Base-by-base conservation (phyloP, 2,888 invertebrate species). In the Machimus atricapillus region DNA sequence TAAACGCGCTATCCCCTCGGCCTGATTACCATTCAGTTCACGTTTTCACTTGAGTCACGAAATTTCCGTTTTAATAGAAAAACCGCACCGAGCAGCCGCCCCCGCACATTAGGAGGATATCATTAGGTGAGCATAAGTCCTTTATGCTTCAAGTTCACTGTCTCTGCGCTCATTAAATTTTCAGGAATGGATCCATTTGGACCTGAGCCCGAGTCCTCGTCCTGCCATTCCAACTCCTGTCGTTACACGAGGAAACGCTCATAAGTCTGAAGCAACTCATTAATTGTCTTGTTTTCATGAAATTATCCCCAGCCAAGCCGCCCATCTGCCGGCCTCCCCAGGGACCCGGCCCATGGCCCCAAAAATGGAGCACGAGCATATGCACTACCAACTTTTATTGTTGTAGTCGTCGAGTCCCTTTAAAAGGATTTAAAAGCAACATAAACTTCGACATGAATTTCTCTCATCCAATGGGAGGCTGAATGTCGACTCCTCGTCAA, bases 31-130 rank as follows among this genome's bases (percentile, higher is more conserved):
- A 66, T 66, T 66, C 66, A 19, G 66, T 66, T 66, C 66, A 66
- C 66, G 79, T 46, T 79, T 79, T 46, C 52, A 52, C 23, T 79
- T 76, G 46, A 79, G 79, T 79, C 79, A 79, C 79, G 79, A 46
- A 79, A 79, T 79, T 46, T 79, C 52, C 79, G 52, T 27, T 52
- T 79, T 66, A 66, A 66, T 66, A 66, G 66, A 66, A 66, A 66
- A 66, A 66, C 66, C 66, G 66, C 66, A 23, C 66, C 27, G 66
- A 12, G 66, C 66, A 66, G 8, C 7, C 66, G 19, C 66, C 66
- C 9, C 23, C 27, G 23, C 27, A 66, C 66, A 66, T 66, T 66
- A 66, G 66, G 27, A 66, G 66, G 66, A 66, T 66, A 66, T 66
- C 66, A 66, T 66, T 66, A 66, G 66, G 66, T 66, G 66, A 66